phyloP scores from a whole-genome alignment of 1,140 invertebrate species.

The Latrodectus geometricus region DNA sequence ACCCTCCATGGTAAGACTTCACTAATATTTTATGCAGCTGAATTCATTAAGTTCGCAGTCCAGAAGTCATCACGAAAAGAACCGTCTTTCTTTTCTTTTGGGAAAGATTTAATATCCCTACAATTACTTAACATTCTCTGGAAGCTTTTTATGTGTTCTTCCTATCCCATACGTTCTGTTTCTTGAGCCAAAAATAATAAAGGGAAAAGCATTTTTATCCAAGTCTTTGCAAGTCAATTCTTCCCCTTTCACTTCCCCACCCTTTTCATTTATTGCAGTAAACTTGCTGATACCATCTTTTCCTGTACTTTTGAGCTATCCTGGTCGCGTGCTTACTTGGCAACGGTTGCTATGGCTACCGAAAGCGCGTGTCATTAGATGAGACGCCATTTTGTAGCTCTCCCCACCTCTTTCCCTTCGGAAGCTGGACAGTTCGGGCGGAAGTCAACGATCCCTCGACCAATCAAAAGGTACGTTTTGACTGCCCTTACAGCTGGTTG shows the following conservation, averaged over 20 bases:
- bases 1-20: no score
- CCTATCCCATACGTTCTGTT: not conserved
- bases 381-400: constrained; percentile 38
- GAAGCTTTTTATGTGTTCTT: constrained; percentile 1
- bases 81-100: not conserved
- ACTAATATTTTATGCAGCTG: constrained; percentile 7
- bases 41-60: constrained; percentile 23
- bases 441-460: constrained; percentile 57
- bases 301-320: not conserved
- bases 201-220: not conserved
- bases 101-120: not conserved
- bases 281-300: constrained; percentile 31
- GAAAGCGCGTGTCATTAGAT: constrained; percentile 54
- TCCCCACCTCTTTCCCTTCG: constrained; percentile 3
- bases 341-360: constrained; percentile 46
- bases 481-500: constrained; percentile 20
- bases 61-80: not conserved
- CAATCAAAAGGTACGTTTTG: constrained; percentile 53
- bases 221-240: not conserved
- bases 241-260: not conserved
- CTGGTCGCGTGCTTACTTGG: constrained; percentile 44
- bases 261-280: not conserved
- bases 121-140: constrained; percentile 22
- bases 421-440: constrained; percentile 59
- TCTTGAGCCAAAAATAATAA: not conserved